Evolutionary conservation across 2,797 vertebrate genomes (phyloP), one percentile per base, ranked within the genome.

Genomic region (Sebastes cheni): DNA sequence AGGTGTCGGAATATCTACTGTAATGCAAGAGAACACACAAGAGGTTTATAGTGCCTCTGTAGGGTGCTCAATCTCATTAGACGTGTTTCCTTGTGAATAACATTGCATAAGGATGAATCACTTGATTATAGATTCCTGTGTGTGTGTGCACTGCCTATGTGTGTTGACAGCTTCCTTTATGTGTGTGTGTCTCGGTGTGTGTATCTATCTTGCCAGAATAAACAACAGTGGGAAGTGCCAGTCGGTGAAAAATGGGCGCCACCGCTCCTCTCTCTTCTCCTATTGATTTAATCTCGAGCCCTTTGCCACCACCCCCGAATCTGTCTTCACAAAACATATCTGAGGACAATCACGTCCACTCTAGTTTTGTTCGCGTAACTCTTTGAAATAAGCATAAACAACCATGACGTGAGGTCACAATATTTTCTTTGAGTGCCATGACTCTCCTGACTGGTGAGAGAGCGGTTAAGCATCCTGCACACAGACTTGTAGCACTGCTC

Each of bases 201-300:
- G n/a, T 62, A 55, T 77, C 13, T 83, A 3, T 79, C 46, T 82
- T 67, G 71, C 70, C 36, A 73, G 77, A 81, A 87, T 88, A 88
- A 91, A 90, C 83, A 86, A 82, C 81, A 74, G 74, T 73, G 52
- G 65, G 64, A 86, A 84, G 84, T 77, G 86, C 81, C 80, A 78
- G 67, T 82, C 14, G 9, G 67, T 93, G 86, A 92, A 85, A 84
- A 91, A 91, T 84, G 81, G 71, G 25, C 18, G 10, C 80, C 70
- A 64, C 72, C 79, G 84, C 72, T 74, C 66, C 50, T 86, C 56
- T 66, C 52, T 86, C 72, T 82, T 72, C 77, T 75, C 74, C 67
- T 74, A 83, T 92, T 89, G 91, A 95, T 93, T 93, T 90, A 88
- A 92, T 93, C 85, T 85, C 75, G 67, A 82, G 75, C 82, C 86